Percentiles rank a stretch among this genome's conserved stretches.
These are phyloP conservation scores for Athene cunicularia DNA, from an alignment of 2,113 vertebrate species.

Conservation along the genomic window DNA sequence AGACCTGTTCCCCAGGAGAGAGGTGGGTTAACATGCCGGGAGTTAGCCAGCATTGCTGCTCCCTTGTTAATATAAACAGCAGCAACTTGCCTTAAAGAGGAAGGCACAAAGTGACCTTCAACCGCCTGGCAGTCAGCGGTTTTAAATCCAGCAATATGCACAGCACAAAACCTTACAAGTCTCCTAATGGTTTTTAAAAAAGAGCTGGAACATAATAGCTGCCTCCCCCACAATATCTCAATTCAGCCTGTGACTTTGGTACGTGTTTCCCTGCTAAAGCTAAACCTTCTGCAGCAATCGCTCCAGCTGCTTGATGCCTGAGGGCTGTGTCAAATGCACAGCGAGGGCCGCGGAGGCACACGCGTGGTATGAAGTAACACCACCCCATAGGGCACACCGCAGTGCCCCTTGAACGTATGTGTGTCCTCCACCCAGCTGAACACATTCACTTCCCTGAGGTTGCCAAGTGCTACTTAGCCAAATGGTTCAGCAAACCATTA, in stretches of 20 bases:
- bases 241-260: neutral
- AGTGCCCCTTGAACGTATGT: rapidly evolving
- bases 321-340: neutral
- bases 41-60: neutral
- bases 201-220: neutral
- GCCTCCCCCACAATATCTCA: neutral
- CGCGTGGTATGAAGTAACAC: rapidly evolving
- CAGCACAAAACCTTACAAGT: neutral
- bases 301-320: neutral
- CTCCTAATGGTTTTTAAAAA: neutral
- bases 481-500: rapidly evolving
- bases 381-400: rapidly evolving
- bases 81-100: neutral
- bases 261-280: rapidly evolving
- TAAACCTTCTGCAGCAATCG: neutral
- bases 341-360: rapidly evolving
- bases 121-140: neutral
- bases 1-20: neutral
- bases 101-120: slow-evolving; percentile 25
- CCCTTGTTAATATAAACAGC: neutral
- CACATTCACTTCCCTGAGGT: rapidly evolving
- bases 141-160: neutral
- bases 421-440: neutral
- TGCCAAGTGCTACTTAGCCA: neutral
- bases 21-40: neutral